Base-by-base conservation (phyloP, 23 tunicate genomes). In the Oikopleura dioica region DNA sequence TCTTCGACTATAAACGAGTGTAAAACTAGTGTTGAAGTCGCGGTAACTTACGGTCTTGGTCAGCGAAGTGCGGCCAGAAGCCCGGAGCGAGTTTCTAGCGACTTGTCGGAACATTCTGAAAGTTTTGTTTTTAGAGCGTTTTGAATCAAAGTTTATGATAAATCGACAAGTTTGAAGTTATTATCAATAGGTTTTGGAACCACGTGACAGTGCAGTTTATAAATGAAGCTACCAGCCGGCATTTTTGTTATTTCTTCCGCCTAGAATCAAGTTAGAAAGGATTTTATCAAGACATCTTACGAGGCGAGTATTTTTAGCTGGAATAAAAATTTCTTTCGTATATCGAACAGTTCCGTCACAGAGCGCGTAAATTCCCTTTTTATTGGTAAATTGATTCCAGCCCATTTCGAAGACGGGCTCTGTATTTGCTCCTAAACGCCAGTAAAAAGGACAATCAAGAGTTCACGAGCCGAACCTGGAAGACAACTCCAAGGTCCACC, bases 171-270 rank as follows among this genome's bases (percentile, higher is more conserved):
- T 63, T 63, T 63, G 26, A 63, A 63, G 32, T 28, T 23, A 28
- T 63, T 63, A 63, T 28, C 5, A 23, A 21, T 23, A 12, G 33
- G 72, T 16, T 63, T 63, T 23, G 72, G 72, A 63, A 63, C 72
- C 16, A 63, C 72, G 26, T 63, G 72, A 63, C 72, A 63, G 33
- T 63, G 72, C 29, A 63, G 72, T 63, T 63, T 63, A 63, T 63
- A 63, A 63, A 63, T 63, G 26, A 16, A 63, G 30, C 30, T 12
- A 12, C 72, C 72, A 63, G 33, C 29, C 5, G 72, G 72, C 72
- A 63, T 63, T 63, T 63, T 63, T 31, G 72, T 23, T 2, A 63
- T 63, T 63, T 63, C 30, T 63, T 63, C 72, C 4, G 72, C 72
- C 72, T 63, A 63, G 26, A 44, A 44, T 9, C 55, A 44, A 9